A percentile compares a stretch with the other conserved stretches of the same genome.
Evolutionary conservation across 2,113 vertebrate genomes (phyloP).

Genomic region (Nycticebus coucang): DNA sequence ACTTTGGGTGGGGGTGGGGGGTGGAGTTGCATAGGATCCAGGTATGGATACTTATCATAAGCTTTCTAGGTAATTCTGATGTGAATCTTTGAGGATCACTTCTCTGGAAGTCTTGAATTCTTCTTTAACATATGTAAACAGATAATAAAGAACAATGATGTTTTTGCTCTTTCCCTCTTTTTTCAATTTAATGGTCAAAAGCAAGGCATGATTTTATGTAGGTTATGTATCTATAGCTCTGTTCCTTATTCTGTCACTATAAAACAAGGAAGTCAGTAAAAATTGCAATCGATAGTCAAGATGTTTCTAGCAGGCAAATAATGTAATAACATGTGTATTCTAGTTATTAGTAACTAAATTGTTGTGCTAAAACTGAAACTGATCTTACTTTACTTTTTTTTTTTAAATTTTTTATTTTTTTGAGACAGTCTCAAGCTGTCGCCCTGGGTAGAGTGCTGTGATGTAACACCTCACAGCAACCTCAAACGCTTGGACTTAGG

Average conservation of each 20-base stretch:
- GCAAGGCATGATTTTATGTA: not conserved
- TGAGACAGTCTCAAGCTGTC: too few relatives aligned
- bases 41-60: not conserved
- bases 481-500: too few relatives aligned
- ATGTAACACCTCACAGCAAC: too few relatives aligned
- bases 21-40: not conserved
- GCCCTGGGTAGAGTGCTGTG: too few relatives aligned
- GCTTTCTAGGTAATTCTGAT: constrained; percentile 2
- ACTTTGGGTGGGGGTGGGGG: not conserved
- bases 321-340: not conserved
- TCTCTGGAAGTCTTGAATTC: not conserved
- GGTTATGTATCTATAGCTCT: not conserved
- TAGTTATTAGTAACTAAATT: not conserved
- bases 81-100: not conserved
- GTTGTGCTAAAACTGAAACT: not conserved
- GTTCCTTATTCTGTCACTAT: not conserved
- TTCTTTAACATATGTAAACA: constrained; percentile 30
- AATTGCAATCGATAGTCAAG: not conserved
- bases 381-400: not conserved
- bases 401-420: too few relatives aligned
- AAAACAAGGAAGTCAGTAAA: constrained; percentile 22
- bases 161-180: not conserved
- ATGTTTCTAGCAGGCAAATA: not conserved
- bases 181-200: not conserved
- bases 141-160: not conserved